phyloP scores from a whole-genome alignment of 2,113 vertebrate genomes.

The Spea multiplicata region DNA sequence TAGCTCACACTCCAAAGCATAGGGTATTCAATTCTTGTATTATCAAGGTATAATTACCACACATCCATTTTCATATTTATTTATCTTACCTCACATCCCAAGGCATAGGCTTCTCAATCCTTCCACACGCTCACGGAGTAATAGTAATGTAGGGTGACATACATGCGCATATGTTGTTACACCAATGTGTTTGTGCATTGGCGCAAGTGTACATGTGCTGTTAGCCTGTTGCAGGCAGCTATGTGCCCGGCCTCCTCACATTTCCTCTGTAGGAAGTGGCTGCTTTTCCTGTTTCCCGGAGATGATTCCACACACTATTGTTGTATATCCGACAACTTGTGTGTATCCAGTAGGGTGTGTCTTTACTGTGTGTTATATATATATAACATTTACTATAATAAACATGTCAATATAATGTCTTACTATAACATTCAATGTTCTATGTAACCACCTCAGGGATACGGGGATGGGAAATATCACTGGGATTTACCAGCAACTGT shows the following conservation, averaged over 20 bases:
- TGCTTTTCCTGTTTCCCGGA: conserved; percentile 47
- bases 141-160: background rate
- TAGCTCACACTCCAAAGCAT: too few relatives aligned
- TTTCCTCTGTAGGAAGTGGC: conserved; percentile 47
- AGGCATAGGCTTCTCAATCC: background rate
- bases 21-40: too few relatives aligned
- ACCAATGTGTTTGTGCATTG: conserved; percentile 12
- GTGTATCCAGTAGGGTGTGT: conserved; percentile 34
- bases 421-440: too few relatives aligned
- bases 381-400: too few relatives aligned
- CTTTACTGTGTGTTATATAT: background rate
- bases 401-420: too few relatives aligned
- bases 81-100: conserved; percentile 25
- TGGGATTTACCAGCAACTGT: too few relatives aligned
- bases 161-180: conserved; percentile 1
- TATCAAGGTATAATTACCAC: too few relatives aligned
- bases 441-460: too few relatives aligned
- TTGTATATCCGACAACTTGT: conserved; percentile 45
- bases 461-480: too few relatives aligned
- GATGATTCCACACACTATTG: conserved; percentile 48
- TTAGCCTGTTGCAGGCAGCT: background rate
- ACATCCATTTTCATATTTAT: too few relatives aligned
- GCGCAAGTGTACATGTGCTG: background rate
- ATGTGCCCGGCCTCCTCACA: conserved; percentile 33
- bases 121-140: background rate